phyloP scores from a whole-genome alignment of 1,140 invertebrate genomes.

The Drosophila albomicans region DNA sequence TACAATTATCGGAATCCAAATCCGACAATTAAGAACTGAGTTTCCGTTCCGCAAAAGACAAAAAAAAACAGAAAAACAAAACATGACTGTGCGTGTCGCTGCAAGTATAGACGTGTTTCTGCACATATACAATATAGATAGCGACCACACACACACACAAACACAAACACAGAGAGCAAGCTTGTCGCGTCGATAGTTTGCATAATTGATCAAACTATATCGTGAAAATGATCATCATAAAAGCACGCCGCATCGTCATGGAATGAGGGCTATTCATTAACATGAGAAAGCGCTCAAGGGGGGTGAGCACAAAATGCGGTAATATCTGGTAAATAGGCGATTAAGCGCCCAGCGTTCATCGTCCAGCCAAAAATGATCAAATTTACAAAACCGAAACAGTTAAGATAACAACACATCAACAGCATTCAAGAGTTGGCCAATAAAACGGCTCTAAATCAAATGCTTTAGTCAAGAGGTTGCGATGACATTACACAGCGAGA shows the following conservation, averaged over 20 bases:
- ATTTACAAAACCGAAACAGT: slow-evolving; percentile 39
- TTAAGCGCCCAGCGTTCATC: slow-evolving; percentile 16
- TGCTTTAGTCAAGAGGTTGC: neutral
- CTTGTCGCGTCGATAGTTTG: slow-evolving; percentile 35
- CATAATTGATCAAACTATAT: slow-evolving; percentile 33
- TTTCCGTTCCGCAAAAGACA: slow-evolving; percentile 13
- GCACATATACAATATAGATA: neutral
- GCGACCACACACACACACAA: neutral
- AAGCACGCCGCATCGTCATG: neutral
- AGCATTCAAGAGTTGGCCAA: slow-evolving; percentile 31
- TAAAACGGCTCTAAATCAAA: slow-evolving; percentile 49
- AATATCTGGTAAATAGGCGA: slow-evolving; percentile 48
- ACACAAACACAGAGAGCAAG: neutral
- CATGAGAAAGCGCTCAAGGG: slow-evolving; percentile 45
- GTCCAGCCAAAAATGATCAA: slow-evolving; percentile 29
- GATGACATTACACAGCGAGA: neutral
- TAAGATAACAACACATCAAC: slow-evolving; percentile 16
- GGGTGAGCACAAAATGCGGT: slow-evolving; percentile 35
- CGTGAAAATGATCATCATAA: slow-evolving; percentile 19
- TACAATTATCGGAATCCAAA: slow-evolving; percentile 6
- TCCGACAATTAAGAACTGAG: slow-evolving; percentile 12
- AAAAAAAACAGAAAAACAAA: neutral
- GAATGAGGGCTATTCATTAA: slow-evolving; percentile 25
- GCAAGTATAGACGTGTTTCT: neutral
- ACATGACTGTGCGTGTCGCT: slow-evolving; percentile 2